Evolutionary conservation across 2,888 invertebrate species (phyloP).

Genomic region (Tanypteryx hageni): DNA sequence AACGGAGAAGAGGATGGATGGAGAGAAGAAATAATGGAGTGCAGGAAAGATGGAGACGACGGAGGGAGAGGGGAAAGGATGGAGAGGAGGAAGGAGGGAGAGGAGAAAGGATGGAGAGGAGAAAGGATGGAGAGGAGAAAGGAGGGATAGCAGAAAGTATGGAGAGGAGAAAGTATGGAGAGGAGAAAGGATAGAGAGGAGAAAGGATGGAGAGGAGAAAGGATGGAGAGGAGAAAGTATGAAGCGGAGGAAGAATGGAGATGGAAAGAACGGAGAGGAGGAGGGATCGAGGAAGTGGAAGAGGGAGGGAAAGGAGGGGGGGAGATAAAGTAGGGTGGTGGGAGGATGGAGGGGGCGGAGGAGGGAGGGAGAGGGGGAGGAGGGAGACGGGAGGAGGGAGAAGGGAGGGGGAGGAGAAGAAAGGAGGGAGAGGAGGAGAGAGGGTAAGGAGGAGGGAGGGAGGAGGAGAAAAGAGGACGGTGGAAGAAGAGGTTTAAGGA

Average conservation of each 20-base stretch:
- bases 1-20: not conserved
- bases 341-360: not conserved
- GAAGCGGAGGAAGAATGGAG: not conserved
- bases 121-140: too few species aligned
- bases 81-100: too few species aligned
- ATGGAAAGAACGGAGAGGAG: too few species aligned
- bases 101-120: too few species aligned
- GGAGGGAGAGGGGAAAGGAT: not conserved
- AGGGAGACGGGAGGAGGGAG: too few species aligned
- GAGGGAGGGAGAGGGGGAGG: too few species aligned
- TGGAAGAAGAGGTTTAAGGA: not conserved
- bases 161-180: too few species aligned
- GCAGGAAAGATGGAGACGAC: not conserved
- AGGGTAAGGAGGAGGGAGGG: not conserved
- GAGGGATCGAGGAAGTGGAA: not conserved
- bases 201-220: too few species aligned
- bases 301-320: not conserved
- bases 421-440: not conserved
- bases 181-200: too few species aligned
- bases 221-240: not conserved
- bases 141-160: too few species aligned
- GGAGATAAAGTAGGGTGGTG: too few species aligned
- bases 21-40: not conserved
- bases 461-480: not conserved
- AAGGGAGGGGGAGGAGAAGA: not conserved